Percentiles rank a stretch among this genome's conserved stretches.
phyloP scores from a whole-genome alignment of 2,113 vertebrate species.

The Eulemur macaco region DNA sequence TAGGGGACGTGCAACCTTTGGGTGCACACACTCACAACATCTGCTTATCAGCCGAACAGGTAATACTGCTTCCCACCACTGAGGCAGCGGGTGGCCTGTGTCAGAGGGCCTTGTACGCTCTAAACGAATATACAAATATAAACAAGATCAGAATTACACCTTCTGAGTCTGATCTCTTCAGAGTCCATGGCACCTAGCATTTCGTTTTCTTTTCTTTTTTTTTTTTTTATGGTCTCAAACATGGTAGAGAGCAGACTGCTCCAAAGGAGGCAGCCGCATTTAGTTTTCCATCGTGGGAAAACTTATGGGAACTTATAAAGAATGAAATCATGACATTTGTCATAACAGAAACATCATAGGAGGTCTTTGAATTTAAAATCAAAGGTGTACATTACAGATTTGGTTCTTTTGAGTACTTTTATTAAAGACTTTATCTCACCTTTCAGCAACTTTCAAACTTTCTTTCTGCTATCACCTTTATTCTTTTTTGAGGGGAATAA shows the following conservation, averaged over 20 bases:
- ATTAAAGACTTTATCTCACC: neutral
- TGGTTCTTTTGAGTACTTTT: neutral
- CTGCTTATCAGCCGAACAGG: neutral
- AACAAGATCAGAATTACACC: neutral
- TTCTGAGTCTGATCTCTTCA: neutral
- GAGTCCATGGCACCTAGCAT: neutral
- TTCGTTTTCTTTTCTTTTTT: neutral
- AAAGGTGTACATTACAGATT: neutral
- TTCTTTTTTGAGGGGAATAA: neutral
- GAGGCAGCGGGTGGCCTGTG: neutral
- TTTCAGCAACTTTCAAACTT: no score
- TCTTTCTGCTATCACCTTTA: neutral
- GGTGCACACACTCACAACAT: no score
- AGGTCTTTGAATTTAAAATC: neutral
- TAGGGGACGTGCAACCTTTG: neutral
- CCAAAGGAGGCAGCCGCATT: neutral
- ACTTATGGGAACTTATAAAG: neutral
- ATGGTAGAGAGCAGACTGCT: no score
- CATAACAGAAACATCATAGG: neutral
- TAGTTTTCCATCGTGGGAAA: neutral
- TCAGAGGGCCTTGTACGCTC: neutral
- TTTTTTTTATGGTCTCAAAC: no score
- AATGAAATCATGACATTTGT: neutral
- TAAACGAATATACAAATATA: neutral
- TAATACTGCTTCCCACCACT: neutral